phyloP scores from a whole-genome alignment of 2,888 invertebrate genomes.

The Sycophila texana region DNA sequence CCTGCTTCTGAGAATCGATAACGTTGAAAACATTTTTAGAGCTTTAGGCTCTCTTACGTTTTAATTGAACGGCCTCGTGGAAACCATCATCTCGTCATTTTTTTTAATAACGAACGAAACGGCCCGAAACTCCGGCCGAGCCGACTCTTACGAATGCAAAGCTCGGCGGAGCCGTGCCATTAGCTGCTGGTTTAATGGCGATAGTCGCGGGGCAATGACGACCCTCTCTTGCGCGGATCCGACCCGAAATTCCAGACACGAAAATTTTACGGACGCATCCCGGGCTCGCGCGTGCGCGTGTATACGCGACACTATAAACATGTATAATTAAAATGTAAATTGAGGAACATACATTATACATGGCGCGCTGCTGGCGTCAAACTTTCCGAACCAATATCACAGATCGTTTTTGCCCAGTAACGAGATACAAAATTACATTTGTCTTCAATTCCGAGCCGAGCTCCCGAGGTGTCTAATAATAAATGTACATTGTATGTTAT shows the following conservation, averaged over 20 bases:
- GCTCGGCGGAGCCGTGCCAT: background rate
- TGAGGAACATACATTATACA: constrained; percentile 61
- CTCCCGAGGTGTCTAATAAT: background rate
- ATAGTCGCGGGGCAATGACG: background rate
- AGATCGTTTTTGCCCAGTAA: constrained; percentile 45
- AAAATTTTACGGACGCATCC: constrained; percentile 47
- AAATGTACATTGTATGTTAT: constrained; percentile 28
- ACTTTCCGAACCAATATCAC: constrained; percentile 57
- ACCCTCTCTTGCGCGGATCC: background rate
- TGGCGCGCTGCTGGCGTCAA: constrained; percentile 55
- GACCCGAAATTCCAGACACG: constrained; percentile 59
- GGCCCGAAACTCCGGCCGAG: too few relatives aligned
- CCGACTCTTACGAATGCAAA: background rate
- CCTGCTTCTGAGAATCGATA: too few relatives aligned
- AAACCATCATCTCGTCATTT: too few relatives aligned
- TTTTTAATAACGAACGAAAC: too few relatives aligned
- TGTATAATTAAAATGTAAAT: constrained; percentile 63
- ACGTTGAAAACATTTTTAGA: too few relatives aligned
- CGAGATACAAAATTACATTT: background rate
- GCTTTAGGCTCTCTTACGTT: too few relatives aligned
- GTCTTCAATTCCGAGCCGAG: constrained; percentile 11
- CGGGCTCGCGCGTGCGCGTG: constrained; percentile 46
- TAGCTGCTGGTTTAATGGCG: background rate
- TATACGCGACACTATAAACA: constrained; percentile 61
- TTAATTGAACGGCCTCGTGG: too few relatives aligned